Evolutionary conservation across 2,888 invertebrate species (phyloP), one percentile per base, ranked within the genome.

Genomic region (Lithophane ornitopus): DNA sequence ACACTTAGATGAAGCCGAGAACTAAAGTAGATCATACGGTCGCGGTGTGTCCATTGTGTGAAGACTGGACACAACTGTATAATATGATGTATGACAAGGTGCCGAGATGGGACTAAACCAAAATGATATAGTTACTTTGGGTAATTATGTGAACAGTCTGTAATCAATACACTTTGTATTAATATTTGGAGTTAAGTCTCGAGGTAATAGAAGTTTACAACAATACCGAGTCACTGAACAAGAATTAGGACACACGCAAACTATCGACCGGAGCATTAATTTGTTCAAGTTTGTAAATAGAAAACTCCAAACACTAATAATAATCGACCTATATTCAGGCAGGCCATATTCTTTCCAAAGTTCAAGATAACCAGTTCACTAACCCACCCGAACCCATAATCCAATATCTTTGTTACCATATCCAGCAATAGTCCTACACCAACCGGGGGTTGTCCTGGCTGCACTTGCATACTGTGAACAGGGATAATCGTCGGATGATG

Each of bases 161-260:
- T 63, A 59, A 66, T 80, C 65, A 46, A 80, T 74, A 61, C 22
- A 49, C 34, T 34, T 44, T 49, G 44, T 66, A 61, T 66, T 66
- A 66, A 56, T 56, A 16, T 14, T 9, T 34, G 7, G 16, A 41
- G 39, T 46, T 46, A 44, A 44, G 16, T 46, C 44, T 54, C 28
- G 12, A 54, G 26, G 61, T 66, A 62, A 66, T 67, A 49, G 28
- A 61, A 80, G 81, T 34, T 67, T 56, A 56, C 22, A 67, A 67
- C 69, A 26, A n/a, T 46, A 66, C 22, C n/a, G 22, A 69, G 3
- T 52, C 41, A 22, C 54, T 52, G 39, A 49, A 14, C 44, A 58
- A 44, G 63, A 44, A 7, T 26, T 52, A 58, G 34, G 28, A 16
- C 39, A 41, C 19, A 26, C 63, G n/a, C 22, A 11, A 44, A 39